phyloP scores from a whole-genome alignment of 1,140 invertebrate genomes.

The Bombus huntii region DNA sequence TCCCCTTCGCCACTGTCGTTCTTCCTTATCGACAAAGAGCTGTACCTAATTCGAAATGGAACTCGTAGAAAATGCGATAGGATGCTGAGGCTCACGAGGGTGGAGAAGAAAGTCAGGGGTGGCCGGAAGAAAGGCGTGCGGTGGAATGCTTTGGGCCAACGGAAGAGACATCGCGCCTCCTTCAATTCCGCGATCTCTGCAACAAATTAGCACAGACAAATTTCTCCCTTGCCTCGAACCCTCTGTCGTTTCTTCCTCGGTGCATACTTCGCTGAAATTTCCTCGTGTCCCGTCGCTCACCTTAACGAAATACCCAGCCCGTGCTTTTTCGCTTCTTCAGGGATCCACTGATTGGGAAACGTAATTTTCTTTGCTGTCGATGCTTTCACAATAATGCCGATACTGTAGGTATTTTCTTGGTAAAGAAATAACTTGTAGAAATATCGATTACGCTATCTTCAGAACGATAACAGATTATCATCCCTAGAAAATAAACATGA shows the following conservation, averaged over 20 bases:
- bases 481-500: too few relatives aligned
- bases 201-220: conserved; percentile 78
- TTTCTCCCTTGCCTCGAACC: conserved; percentile 67
- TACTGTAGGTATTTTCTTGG: too few relatives aligned
- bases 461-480: too few relatives aligned
- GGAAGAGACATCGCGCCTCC: conserved; percentile 73
- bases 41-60: conserved; percentile 66
- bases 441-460: too few relatives aligned
- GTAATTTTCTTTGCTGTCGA: conserved; percentile 20
- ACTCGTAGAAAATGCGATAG: conserved; percentile 65
- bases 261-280: conserved; percentile 45
- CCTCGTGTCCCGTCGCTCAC: conserved; percentile 41
- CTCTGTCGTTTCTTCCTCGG: conserved; percentile 34
- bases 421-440: too few relatives aligned
- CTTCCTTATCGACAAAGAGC: conserved; percentile 50
- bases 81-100: conserved; percentile 46
- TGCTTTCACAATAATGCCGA: neutral
- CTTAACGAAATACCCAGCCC: conserved; percentile 20
- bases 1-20: conserved; percentile 1
- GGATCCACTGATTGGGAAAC: conserved; percentile 42
- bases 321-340: conserved; percentile 1
- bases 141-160: conserved; percentile 73
- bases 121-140: conserved; percentile 58
- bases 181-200: conserved; percentile 77
- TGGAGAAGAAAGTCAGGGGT: conserved; percentile 25